A percentile compares a stretch with the other conserved stretches of the same genome.
phyloP scores from a whole-genome alignment of 2,888 invertebrate species.

The Polymixis lichenea region DNA sequence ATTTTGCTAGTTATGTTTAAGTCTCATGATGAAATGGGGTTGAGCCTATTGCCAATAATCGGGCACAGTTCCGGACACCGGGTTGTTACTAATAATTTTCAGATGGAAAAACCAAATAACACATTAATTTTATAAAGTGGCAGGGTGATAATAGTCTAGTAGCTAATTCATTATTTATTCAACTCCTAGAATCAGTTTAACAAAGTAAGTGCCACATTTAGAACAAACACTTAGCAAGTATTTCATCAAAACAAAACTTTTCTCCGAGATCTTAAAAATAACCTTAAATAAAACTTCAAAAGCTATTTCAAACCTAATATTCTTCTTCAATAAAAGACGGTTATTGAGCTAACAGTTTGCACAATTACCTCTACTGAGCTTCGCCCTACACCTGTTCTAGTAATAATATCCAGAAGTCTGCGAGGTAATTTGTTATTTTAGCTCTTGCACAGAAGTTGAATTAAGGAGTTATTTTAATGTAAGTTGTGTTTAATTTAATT shows the following conservation, averaged over 20 bases:
- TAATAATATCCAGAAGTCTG: conserved; percentile 76
- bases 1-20: too few species aligned
- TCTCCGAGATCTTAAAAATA: background rate
- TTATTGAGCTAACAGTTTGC: conserved; percentile 59
- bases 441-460: conserved; percentile 40
- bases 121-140: too few species aligned
- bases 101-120: too few species aligned
- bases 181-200: too few species aligned
- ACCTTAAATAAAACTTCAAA: background rate
- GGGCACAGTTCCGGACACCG: too few species aligned
- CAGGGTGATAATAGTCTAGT: too few species aligned
- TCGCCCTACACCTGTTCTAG: conserved; percentile 72
- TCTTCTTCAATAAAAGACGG: conserved; percentile 58
- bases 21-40: too few species aligned
- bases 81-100: too few species aligned
- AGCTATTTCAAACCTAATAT: conserved; percentile 50
- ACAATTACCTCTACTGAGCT: conserved; percentile 66
- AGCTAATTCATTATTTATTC: too few species aligned
- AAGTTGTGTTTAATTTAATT: conserved; percentile 44
- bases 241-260: background rate
- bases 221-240: background rate
- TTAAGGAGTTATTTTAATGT: conserved; percentile 50
- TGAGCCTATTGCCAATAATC: too few species aligned
- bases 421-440: conserved; percentile 78
- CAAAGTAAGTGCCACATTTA: too few species aligned